These are phyloP conservation scores for Solen grandis DNA, from an alignment of 1,140 invertebrate species.

Conservation along the genomic window DNA sequence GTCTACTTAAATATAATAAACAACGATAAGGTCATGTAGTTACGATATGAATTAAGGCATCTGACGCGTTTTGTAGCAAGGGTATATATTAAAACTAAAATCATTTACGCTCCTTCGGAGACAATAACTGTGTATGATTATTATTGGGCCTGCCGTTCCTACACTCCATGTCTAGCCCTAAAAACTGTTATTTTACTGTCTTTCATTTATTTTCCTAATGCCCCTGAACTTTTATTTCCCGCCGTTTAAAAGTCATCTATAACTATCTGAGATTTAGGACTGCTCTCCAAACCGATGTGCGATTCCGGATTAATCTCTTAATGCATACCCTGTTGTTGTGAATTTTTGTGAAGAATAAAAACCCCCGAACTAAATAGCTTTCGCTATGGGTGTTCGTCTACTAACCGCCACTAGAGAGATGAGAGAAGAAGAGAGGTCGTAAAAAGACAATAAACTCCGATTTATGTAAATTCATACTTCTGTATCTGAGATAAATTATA, in stretches of 20 bases:
- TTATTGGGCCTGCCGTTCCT: too few species aligned
- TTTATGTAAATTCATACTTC: conserved; percentile 59
- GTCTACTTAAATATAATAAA: too few species aligned
- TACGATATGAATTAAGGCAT: too few species aligned
- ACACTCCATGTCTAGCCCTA: too few species aligned
- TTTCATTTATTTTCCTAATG: too few species aligned
- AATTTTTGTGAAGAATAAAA: conserved; percentile 42
- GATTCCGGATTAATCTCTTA: conserved; percentile 45
- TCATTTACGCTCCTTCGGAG: too few species aligned
- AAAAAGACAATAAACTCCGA: conserved; percentile 50
- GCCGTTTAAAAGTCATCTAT: conserved; percentile 10
- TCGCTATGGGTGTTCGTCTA: conserved; percentile 49
- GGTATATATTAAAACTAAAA: too few species aligned
- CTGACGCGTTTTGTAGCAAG: too few species aligned
- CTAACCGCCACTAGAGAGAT: background rate
- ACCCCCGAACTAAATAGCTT: conserved; percentile 44
- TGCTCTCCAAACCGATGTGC: conserved; percentile 4
- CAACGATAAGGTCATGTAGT: too few species aligned
- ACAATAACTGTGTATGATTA: too few species aligned
- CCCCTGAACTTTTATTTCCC: conserved; percentile 35
- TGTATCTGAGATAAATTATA: conserved; percentile 54
- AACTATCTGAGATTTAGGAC: conserved; percentile 44
- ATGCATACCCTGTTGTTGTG: conserved; percentile 37
- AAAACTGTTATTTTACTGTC: too few species aligned
- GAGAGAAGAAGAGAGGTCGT: conserved; percentile 46